Evolutionary conservation across 2,888 invertebrate genomes (phyloP), one percentile per base, ranked within the genome.

Genomic region (Nymphalis c-album): DNA sequence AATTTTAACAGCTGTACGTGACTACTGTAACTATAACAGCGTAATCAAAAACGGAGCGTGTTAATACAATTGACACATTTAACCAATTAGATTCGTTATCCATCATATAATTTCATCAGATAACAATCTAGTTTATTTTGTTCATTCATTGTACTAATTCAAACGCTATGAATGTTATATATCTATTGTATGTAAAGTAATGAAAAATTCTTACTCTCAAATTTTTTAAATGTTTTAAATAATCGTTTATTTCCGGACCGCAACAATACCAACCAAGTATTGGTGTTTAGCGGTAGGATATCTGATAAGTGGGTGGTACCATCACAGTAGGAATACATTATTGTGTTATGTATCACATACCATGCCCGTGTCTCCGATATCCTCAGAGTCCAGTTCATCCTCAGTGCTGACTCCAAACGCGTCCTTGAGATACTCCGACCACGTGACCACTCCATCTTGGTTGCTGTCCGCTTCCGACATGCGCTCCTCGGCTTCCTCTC

Each of bases 361-460:
- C 88, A 91, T 81, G 63, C 91, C 91, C 0, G 85, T 80, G 74
- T 93, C 93, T 0, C 90, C 91, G 7, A 93, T 93, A 70, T 94
- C 94, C 0, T 93, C 93, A 0, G 90, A 86, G 0, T 81, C 86
- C 10, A 93, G 85, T 31, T 93, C 93, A 10, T 92, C 92, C 51
- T 95, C 95, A 5, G 91, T 91, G 71, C 95, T 95, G 62, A 96
- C 94, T 0, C 97, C 97, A 84, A 97, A 99, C 0, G 96, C 95
- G 83, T 98, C 97, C 64, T 94, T 93, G n/a, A 98, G 82, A 85
- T 98, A 97, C 89, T 99, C 99, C 7, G 93, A 88, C 98, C 98
- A 99, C 0, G 96, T 95, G 2, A 99, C 94, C 74, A 91, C 88
- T 0, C 96, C 96, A 86, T 99, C 97, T 50, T 93, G 93, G 85